Evolutionary conservation across 1,140 invertebrate species (phyloP), one percentile per base, ranked within the genome.

Genomic region (Aphaenogaster ashmeadi): DNA sequence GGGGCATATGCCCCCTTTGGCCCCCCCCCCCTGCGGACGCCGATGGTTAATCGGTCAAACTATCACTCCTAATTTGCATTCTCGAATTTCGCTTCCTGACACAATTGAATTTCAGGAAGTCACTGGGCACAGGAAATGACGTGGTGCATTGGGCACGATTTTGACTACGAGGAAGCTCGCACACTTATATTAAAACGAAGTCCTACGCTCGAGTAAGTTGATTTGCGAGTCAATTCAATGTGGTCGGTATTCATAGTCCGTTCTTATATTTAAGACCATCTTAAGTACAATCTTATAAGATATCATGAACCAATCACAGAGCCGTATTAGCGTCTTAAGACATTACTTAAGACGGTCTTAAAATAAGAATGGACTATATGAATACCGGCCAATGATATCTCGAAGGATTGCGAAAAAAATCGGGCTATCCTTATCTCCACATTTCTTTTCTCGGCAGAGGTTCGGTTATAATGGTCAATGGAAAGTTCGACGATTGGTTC

Each of bases 101-200:
- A 58, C 1, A 5, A 11, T 41, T 9, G 15, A 64, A 41, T 21
- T 33, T 56, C 92, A 98, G 98, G 98, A 44, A 98, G 98, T 54
- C 98, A 98, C 3, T 98, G 98, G 98, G 96, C 97, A 9, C 98
- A 98, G 94, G 98, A 99, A 96, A 98, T 99, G 97, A 96, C 98
- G 3, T 99, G 98, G 98, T 96, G 98, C 27, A 97, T 99, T 44
- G 97, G 97, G 6, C 97, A 98, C 92, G 96, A 98, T 91, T 95
- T 98, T 64, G 96, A 99, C 93, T 98, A 97, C 90, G 97, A 98
- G 92, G 96, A 96, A 1, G 97, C 98, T 0, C 96, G 97, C 92
- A 96, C 96, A 36, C 96, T 98, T 74, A 96, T 96, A 50, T 56
- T 96, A 44, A 44, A 44, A 77, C 94, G 96, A 67, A 96, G 95